Evolutionary conservation across 2,888 invertebrate species (phyloP).

Genomic region (Emmelina monodactyla): DNA sequence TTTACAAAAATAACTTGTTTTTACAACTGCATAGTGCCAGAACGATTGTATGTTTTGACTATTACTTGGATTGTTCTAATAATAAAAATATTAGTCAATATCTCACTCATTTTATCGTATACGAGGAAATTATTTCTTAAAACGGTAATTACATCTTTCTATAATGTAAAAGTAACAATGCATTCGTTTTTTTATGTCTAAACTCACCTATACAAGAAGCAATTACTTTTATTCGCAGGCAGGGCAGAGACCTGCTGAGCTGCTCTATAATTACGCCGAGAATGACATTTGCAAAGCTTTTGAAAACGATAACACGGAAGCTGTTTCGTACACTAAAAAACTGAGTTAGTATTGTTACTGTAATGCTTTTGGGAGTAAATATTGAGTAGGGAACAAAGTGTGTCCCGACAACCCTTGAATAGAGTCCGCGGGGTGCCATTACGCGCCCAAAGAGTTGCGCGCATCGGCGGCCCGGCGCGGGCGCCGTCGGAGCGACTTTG

Average conservation of each 20-base stretch:
- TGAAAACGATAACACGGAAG: constrained; percentile 66
- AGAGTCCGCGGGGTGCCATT: constrained; percentile 62
- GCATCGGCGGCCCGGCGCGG: constrained; percentile 52
- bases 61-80: too few species aligned
- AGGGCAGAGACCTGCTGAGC: constrained; percentile 54
- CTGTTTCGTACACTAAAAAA: constrained; percentile 60
- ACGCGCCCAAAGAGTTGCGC: constrained; percentile 62
- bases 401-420: constrained; percentile 58
- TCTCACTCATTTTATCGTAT: too few species aligned
- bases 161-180: too few species aligned
- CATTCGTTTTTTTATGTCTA: constrained; percentile 30
- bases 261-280: constrained; percentile 57
- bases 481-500: constrained; percentile 39
- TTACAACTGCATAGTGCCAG: too few species aligned
- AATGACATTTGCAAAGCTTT: constrained; percentile 58
- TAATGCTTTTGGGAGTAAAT: constrained; percentile 66
- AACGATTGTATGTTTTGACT: too few species aligned
- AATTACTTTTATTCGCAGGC: constrained; percentile 38
- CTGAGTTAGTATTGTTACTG: constrained; percentile 59
- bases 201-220: constrained; percentile 36
- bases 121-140: too few species aligned
- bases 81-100: too few species aligned
- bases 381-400: constrained; percentile 58
- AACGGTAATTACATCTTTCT: too few species aligned
- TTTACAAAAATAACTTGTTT: too few species aligned